A percentile compares a stretch with the other conserved stretches of the same genome.
phyloP scores from a whole-genome alignment of 2,888 invertebrate species.

The Drosophila algonquin region DNA sequence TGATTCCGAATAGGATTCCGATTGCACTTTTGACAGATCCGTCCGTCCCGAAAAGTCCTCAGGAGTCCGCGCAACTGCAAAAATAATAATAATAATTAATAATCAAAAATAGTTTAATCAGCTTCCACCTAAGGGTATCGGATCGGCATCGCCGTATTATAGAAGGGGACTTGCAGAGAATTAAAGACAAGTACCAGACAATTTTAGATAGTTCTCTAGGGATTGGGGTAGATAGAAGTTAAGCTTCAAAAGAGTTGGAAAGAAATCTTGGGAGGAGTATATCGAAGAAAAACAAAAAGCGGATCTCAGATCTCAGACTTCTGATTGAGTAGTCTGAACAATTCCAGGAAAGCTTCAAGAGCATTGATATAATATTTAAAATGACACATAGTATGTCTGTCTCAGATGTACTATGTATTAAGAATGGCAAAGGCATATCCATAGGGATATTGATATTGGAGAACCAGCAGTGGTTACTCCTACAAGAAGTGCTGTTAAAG shows the following conservation, averaged over 20 bases:
- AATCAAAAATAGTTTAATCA: not conserved
- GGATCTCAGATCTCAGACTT: too few species aligned
- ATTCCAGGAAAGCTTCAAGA: not conserved
- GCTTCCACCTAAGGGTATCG: not conserved
- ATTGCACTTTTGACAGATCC: constrained; percentile 47
- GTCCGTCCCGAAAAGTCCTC: not conserved
- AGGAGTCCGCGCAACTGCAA: constrained; percentile 2
- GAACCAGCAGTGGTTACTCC: too few species aligned
- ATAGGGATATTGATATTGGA: not conserved
- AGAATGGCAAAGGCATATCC: not conserved
- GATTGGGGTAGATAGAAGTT: too few species aligned
- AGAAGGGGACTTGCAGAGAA: too few species aligned
- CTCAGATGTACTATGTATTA: too few species aligned
- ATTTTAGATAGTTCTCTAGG: too few species aligned
- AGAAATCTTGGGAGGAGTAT: not conserved
- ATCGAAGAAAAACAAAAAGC: too few species aligned
- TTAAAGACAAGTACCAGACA: too few species aligned
- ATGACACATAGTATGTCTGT: not conserved
- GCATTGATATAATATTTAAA: not conserved
- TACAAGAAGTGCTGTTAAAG: not conserved
- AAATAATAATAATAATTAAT: constrained; percentile 1
- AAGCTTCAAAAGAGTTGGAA: not conserved
- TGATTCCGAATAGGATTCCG: constrained; percentile 44
- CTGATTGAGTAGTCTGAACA: too few species aligned
- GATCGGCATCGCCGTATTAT: too few species aligned